Percentiles rank a stretch among this genome's conserved stretches.
Evolutionary conservation across 1,140 invertebrate species (phyloP).

Genomic region (Caenorhabditis brenneri): DNA sequence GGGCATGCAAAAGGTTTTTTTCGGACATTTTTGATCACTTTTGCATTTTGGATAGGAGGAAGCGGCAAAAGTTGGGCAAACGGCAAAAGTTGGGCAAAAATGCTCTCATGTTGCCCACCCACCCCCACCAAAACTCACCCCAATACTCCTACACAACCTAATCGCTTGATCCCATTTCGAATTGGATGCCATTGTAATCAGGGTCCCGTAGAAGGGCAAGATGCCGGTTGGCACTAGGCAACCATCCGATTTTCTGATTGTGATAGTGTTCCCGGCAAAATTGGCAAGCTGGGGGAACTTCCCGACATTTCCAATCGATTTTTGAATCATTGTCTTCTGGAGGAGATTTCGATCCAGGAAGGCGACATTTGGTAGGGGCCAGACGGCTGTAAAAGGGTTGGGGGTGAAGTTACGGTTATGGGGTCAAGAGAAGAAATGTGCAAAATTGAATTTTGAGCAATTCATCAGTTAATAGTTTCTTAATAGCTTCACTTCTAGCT

Average conservation of each 20-base stretch:
- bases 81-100: too few species aligned
- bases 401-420: too few species aligned
- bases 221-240: conserved; percentile 77
- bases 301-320: conserved; percentile 60
- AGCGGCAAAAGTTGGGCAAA: too few species aligned
- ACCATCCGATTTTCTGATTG: conserved; percentile 79
- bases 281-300: conserved; percentile 73
- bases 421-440: not conserved
- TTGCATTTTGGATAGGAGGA: too few species aligned
- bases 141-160: conserved; percentile 80
- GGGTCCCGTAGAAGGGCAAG: conserved; percentile 77
- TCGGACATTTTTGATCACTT: too few species aligned
- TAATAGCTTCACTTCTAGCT: too few species aligned
- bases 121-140: conserved; percentile 76
- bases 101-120: too few species aligned
- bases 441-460: not conserved
- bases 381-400: too few species aligned
- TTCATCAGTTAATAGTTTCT: not conserved
- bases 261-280: conserved; percentile 82
- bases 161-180: conserved; percentile 81
- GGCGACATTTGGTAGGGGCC: conserved; percentile 82
- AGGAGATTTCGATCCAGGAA: conserved; percentile 80
- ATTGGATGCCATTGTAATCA: conserved; percentile 77
- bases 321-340: conserved; percentile 76
- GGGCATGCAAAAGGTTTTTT: too few species aligned